Percentiles rank a stretch among this genome's conserved stretches.
These are phyloP conservation scores for Acipenser oxyrinchus DNA, from an alignment of 2,797 vertebrate genomes.

Conservation along the genomic window DNA sequence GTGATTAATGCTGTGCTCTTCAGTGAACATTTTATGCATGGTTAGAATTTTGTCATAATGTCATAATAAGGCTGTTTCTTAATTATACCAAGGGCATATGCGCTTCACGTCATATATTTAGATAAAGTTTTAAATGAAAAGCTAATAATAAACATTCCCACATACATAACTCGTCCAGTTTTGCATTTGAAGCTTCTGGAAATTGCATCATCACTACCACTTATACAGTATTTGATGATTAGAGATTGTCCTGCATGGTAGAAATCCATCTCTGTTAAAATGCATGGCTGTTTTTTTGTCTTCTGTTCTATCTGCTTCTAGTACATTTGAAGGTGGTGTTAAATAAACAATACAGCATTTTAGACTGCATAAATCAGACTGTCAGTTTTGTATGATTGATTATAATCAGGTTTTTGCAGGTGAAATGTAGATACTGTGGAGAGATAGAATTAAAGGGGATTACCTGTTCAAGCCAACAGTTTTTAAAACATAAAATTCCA, in stretches of 20 bases:
- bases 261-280: no score
- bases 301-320: conserved; percentile 13
- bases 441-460: no score
- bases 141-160: not conserved
- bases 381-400: conserved; percentile 36
- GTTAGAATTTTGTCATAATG: not conserved
- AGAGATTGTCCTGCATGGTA: no score
- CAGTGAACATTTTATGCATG: not conserved
- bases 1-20: conserved; percentile 1
- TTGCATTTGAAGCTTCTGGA: not conserved
- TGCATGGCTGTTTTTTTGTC: not conserved
- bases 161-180: not conserved
- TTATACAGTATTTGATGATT: no score
- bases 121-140: not conserved
- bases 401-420: conserved; percentile 29
- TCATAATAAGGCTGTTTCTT: not conserved
- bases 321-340: conserved; percentile 15
- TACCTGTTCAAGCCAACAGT: no score
- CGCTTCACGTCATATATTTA: not conserved
- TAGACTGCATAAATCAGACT: conserved; percentile 23
- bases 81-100: not conserved
- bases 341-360: conserved; percentile 16
- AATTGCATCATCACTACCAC: no score
- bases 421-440: conserved; percentile 29
- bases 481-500: no score